Conservation (phyloP, 2,888 invertebrate genomes). For the Acanthococcus lagerstroemiae region DNA sequence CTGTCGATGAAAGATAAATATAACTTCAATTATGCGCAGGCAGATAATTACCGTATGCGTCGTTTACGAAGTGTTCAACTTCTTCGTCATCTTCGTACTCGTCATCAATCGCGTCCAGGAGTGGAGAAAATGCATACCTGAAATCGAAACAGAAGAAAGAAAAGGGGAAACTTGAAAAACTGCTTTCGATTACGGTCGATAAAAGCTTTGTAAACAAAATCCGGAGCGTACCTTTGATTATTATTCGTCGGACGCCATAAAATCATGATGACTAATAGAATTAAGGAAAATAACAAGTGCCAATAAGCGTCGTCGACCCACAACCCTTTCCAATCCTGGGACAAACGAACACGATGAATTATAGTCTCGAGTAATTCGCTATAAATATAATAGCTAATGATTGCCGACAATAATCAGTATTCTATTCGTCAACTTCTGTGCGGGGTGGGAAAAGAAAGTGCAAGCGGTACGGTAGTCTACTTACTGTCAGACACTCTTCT, state of each 20-base stretch:
- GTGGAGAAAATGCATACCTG: constrained; percentile 83
- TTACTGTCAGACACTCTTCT: constrained; percentile 63
- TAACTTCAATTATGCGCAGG: too few species aligned
- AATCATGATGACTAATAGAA: constrained; percentile 84
- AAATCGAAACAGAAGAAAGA: constrained; percentile 1
- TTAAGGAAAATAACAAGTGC: constrained; percentile 82
- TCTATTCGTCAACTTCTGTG: neutral
- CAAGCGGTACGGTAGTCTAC: constrained; percentile 35
- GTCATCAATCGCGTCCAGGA: constrained; percentile 71
- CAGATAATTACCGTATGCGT: constrained; percentile 40
- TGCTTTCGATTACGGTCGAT: neutral
- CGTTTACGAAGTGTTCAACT: constrained; percentile 74
- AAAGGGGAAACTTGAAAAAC: neutral
- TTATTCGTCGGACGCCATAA: constrained; percentile 93
- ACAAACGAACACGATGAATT: constrained; percentile 27
- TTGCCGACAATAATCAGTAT: too few species aligned
- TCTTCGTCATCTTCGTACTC: constrained; percentile 65
- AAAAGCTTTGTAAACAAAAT: neutral
- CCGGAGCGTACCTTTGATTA: constrained; percentile 63
- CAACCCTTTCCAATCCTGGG: constrained; percentile 74
- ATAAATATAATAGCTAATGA: too few species aligned
- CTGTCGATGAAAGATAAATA: too few species aligned
- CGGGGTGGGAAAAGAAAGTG: neutral
- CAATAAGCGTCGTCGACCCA: constrained; percentile 95
- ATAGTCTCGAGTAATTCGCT: too few species aligned